Percentiles rank a stretch among this genome's conserved stretches.
phyloP scores from a whole-genome alignment of 1,140 invertebrate genomes.

The Zelostemma sp. region DNA sequence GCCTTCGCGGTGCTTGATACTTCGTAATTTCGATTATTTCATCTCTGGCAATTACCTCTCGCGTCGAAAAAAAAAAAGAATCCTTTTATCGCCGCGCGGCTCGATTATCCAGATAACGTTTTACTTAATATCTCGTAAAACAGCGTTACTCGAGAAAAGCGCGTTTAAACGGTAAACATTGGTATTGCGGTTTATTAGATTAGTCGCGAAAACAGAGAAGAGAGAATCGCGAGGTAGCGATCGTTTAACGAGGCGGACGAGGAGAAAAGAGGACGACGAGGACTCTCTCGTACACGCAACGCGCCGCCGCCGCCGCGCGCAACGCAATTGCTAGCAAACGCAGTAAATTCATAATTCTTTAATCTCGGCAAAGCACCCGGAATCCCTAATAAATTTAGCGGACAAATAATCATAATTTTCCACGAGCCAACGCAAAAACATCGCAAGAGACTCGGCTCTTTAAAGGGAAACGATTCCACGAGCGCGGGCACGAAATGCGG shows the following conservation, averaged over 20 bases:
- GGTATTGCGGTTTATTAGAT: slow-evolving; percentile 46
- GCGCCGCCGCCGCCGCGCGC: background rate
- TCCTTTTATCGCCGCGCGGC: slow-evolving; percentile 8
- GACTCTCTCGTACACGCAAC: too few relatives aligned
- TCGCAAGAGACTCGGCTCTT: slow-evolving; percentile 34
- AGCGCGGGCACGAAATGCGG: slow-evolving; percentile 64
- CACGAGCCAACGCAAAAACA: slow-evolving; percentile 65
- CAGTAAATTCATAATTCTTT: slow-evolving; percentile 59
- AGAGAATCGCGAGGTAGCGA: slow-evolving; percentile 13
- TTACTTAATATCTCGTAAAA: slow-evolving; percentile 17
- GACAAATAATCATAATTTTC: slow-evolving; percentile 70
- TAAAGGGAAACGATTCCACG: too few relatives aligned
- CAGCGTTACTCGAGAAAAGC: slow-evolving; percentile 21
- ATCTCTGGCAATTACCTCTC: too few relatives aligned
- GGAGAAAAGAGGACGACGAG: slow-evolving; percentile 13
- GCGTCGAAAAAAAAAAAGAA: background rate
- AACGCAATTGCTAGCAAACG: slow-evolving; percentile 42
- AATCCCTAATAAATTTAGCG: slow-evolving; percentile 64
- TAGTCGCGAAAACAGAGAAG: slow-evolving; percentile 30
- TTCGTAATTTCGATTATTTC: too few relatives aligned
- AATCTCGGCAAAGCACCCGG: slow-evolving; percentile 56
- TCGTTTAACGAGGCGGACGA: slow-evolving; percentile 11
- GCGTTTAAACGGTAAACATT: slow-evolving; percentile 40
- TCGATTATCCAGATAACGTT: background rate
- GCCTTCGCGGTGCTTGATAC: too few relatives aligned